A percentile compares a stretch with the other conserved stretches of the same genome.
phyloP scores from a whole-genome alignment of 2,113 vertebrate genomes.

The Neolamprologus ventralis region DNA sequence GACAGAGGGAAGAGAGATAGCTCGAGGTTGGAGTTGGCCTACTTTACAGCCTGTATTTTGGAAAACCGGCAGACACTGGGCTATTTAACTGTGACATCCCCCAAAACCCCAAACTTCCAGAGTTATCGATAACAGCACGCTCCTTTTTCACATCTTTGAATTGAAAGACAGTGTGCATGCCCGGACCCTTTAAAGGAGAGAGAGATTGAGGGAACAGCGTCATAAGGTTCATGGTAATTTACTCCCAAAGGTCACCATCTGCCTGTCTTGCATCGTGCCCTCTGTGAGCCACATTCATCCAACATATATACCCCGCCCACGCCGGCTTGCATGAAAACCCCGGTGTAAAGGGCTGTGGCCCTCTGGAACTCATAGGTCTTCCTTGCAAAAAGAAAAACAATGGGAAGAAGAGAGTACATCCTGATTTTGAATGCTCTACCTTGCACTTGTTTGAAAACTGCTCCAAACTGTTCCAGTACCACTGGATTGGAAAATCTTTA shows the following conservation, averaged over 20 bases:
- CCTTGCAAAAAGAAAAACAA: background rate
- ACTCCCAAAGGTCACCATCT: slow-evolving; percentile 73
- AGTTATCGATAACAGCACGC: background rate
- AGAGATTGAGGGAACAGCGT: slow-evolving; percentile 13
- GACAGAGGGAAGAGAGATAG: slow-evolving; percentile 35
- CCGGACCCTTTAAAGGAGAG: background rate
- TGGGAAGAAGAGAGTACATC: background rate
- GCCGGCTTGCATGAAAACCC: background rate
- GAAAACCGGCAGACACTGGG: background rate
- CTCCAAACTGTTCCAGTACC: background rate
- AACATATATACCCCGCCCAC: background rate
- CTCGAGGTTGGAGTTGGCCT: slow-evolving; percentile 59
- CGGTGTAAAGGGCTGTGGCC: background rate
- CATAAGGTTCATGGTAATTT: slow-evolving; percentile 64
- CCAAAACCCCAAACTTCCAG: background rate
- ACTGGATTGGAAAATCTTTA: background rate
- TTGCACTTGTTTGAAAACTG: background rate
- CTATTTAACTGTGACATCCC: background rate
- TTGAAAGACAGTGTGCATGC: background rate
- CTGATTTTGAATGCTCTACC: background rate
- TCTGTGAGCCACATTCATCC: slow-evolving; percentile 9
- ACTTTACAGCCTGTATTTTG: slow-evolving; percentile 45
- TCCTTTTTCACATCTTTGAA: background rate
- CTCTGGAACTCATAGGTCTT: background rate
- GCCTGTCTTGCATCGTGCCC: slow-evolving; percentile 39